A percentile compares a stretch with the other conserved stretches of the same genome.
These are phyloP conservation scores for Apodemus sylvaticus DNA, from an alignment of 2,113 vertebrate species.

Conservation along the genomic window DNA sequence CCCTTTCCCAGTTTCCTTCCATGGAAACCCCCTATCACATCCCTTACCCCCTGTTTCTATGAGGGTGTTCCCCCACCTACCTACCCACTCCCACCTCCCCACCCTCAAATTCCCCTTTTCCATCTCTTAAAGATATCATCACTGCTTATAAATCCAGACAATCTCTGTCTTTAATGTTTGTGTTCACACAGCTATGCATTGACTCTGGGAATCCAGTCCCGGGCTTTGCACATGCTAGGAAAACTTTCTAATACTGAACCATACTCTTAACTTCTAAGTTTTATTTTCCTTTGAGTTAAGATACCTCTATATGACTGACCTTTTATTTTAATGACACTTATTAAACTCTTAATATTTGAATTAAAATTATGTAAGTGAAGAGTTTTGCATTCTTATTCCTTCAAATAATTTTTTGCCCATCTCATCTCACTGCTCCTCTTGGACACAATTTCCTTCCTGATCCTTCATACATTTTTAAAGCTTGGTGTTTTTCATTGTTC, in stretches of 20 bases:
- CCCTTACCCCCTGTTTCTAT: no score
- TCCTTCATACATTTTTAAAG: background rate
- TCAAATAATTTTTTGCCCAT: background rate
- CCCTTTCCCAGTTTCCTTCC: no score
- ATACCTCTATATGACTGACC: background rate
- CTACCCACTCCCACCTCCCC: no score
- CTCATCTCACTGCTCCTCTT: background rate
- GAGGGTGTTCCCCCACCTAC: no score
- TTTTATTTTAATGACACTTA: background rate
- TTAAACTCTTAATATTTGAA: background rate
- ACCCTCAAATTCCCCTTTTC: no score
- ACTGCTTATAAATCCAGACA: background rate
- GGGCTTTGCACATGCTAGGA: background rate
- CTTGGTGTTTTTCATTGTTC: background rate
- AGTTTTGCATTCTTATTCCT: background rate
- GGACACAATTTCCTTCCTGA: background rate
- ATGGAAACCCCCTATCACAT: no score
- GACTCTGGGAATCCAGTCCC: background rate
- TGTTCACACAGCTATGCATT: background rate
- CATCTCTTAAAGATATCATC: background rate
- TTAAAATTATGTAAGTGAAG: background rate
- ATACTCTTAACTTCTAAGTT: background rate
- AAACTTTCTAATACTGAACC: background rate
- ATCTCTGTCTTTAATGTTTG: background rate
- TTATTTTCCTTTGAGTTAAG: background rate